Base-by-base conservation (phyloP, 2,888 invertebrate genomes). In the Hipparchia sbordonii region DNA sequence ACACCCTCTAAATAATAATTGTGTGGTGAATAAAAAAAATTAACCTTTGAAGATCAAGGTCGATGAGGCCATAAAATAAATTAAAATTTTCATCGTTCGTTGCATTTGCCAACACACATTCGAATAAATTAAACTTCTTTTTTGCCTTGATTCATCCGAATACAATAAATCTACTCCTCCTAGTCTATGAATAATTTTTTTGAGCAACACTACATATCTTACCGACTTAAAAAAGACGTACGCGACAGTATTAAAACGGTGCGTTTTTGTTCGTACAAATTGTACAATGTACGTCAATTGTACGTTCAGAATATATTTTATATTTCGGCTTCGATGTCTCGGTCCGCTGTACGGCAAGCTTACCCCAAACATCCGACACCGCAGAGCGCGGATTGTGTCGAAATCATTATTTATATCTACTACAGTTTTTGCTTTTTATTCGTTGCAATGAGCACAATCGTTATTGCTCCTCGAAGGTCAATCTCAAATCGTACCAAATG, bases 301-400 rank as follows among this genome's bases (percentile, higher is more conserved):
- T 5, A 1, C 13, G 5, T 1, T 46, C 39, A 45, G 12, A 12
- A 61, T 62, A 23, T 23, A 23, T 13, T 48, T 13, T 46, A 46
- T 60, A 39, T 62, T 62, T 62, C 62, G n/a, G 62, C 4, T 62
- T 62, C n/a, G 3, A 46, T 62, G 13, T 62, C 62, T 39, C 62
- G 62, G 6, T 62, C 60, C 61, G 1, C 8, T 46, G 48, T 46
- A 1, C 46, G 12, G 6, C 45, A 6, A 10, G 2, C 45, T 12
- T 12, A n/a, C 62, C 62, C 13, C 7, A 46, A 62, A 62, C 62
- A 62, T 62, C 62, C 62, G 62, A 62, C 13, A 62, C 62, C 62
- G 46, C 62, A 6, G 7, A 46, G 39, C 6, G 39, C 61, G 8
- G 4, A 46, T 9, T 46, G 62, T 62, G 46, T 62, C 6, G 62